These are phyloP conservation scores for Apostichopus parvimensis DNA, from an alignment of 35 echinoderm and acorn worm genomes.

Conservation along the genomic window DNA sequence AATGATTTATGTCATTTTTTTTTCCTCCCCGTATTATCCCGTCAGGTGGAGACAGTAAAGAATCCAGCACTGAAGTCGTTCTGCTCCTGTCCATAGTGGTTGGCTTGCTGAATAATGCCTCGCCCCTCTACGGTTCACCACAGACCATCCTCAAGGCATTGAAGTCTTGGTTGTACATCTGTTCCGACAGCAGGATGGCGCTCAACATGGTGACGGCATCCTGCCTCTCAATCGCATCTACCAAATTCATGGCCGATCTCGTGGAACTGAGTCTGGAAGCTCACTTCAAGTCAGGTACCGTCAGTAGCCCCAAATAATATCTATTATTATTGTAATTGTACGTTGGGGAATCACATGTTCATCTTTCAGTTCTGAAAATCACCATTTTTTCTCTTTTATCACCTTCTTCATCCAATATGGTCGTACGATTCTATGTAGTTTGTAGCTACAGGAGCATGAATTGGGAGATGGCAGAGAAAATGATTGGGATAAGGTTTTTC, in stretches of 20 bases:
- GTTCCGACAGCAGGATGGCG: slow-evolving; percentile 57
- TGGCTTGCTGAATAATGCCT: slow-evolving; percentile 87
- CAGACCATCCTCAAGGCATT: slow-evolving; percentile 64
- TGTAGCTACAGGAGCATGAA: no score
- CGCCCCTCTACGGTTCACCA: slow-evolving; percentile 67
- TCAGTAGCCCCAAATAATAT: no score
- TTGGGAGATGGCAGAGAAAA: neutral
- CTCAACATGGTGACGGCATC: slow-evolving; percentile 75
- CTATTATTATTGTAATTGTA: neutral
- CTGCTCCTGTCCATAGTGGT: slow-evolving; percentile 69
- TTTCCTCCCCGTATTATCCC: no score
- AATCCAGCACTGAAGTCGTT: slow-evolving; percentile 42
- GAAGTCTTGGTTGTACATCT: slow-evolving; percentile 60
- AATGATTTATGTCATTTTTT: no score
- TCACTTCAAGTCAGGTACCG: slow-evolving; percentile 81
- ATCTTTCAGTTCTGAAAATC: neutral
- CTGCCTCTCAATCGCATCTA: slow-evolving; percentile 83
- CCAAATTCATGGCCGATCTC: slow-evolving; percentile 69
- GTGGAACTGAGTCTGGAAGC: slow-evolving; percentile 83
- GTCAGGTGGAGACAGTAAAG: slow-evolving; percentile 57
- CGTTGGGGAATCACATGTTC: neutral
- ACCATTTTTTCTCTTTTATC: neutral
- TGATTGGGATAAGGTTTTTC: neutral
- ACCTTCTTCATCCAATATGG: no score
- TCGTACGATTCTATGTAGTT: no score